Base-by-base conservation (phyloP, 2,113 vertebrate genomes). In the Oxyura jamaicensis region DNA sequence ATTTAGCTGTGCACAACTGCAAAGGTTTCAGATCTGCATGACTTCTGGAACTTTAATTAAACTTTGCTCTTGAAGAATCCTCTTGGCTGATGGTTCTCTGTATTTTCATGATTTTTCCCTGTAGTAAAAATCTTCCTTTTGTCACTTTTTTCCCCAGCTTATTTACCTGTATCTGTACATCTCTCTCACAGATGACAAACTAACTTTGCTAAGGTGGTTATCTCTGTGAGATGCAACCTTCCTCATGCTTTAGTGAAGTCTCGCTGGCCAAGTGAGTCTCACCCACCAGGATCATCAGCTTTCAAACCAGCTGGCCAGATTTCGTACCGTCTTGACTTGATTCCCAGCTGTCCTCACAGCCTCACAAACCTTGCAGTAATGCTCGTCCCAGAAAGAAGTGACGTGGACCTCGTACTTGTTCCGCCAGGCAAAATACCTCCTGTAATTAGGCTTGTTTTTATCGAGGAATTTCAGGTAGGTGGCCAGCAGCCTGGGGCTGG, bases 401-500 rank as follows among this genome's bases (percentile, higher is more conserved):
- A 98, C 85, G 31, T 98, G 98, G 52, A 99, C 97, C 0, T 98
- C 97, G 6, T 98, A 99, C 25, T 96, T 87, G 75, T 96, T 95
- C 95, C 98, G 99, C 99, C 99, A 99, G 50, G 93, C 95, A 67
- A 99, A 98, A 95, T 99, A 99, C 18, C 94, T 94, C 75, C 92
- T 95, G 92, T 99, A 98, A 81, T 13, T 97, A 2, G 60, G 55
- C 7, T 97, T 98, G 91, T 97, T 98, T n/a, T 96, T 96, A 63
- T 98, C 97, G 1, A 99, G 98, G 97, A 97, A 98, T 53, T 97
- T 98, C 95, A 99, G 97, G 97, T 99, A 98, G n/a, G 96, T 77
- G 29, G 99, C 99, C 91, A 99, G 97, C 21, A 97, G 92, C 19
- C 71, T 86, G 13, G 98, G 98, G 5, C 97, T 98, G 8, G 98